Evolutionary conservation across 2,797 vertebrate species (phyloP).

Genomic region (Tauraco hartlaubi): DNA sequence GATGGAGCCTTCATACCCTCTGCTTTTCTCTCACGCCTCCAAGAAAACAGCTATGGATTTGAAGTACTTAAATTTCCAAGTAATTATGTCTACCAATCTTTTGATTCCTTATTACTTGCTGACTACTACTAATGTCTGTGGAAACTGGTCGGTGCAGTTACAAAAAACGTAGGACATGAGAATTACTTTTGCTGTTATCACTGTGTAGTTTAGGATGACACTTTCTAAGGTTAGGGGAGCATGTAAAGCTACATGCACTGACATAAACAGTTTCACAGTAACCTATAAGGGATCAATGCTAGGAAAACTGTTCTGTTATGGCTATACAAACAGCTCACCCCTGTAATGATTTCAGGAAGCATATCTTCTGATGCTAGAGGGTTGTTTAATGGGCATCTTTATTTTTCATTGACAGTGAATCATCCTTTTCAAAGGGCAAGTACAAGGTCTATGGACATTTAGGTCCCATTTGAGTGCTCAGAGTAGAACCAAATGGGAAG

Average conservation of each 20-base stretch:
- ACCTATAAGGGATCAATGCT: not conserved
- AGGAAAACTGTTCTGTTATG: not conserved
- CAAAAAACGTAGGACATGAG: not conserved
- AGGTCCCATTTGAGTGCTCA: not conserved
- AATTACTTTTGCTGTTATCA: not conserved
- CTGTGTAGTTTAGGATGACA: not conserved
- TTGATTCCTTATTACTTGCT: not conserved
- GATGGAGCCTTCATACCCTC: not conserved
- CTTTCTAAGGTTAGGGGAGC: not conserved
- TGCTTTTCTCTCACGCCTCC: not conserved
- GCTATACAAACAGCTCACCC: not conserved
- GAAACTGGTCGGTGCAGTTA: not conserved
- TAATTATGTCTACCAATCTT: not conserved
- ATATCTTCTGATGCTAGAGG: not conserved
- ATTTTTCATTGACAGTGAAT: not conserved
- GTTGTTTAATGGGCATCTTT: not conserved
- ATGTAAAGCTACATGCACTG: not conserved
- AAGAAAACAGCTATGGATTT: not conserved
- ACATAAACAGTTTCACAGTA: not conserved
- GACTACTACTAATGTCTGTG: not conserved
- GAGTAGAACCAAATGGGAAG: not conserved
- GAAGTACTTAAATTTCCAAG: not conserved
- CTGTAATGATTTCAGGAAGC: not conserved
- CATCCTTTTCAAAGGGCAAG: constrained; percentile 32
- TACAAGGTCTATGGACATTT: not conserved